Base-by-base conservation (phyloP, 2,888 invertebrate species). In the Microlaimidae sp. region DNA sequence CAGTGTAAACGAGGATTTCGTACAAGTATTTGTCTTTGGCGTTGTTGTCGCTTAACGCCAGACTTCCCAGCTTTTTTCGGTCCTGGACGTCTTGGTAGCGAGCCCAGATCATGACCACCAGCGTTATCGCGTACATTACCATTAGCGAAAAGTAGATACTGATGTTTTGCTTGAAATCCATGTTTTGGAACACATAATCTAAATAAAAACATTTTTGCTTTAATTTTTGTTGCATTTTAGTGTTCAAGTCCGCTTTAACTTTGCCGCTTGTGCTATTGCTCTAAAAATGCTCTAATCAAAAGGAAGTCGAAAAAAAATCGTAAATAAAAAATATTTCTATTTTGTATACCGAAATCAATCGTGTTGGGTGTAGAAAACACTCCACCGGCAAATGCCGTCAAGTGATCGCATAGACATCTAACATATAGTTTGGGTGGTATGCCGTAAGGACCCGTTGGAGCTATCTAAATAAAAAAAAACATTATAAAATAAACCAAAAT, bases 61-160 rank as follows among this genome's bases (percentile, higher is more conserved):
- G 54, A 1, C 63, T 64, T 4, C 67, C 69, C 26, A 67, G 56
- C 69, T 70, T 26, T 21, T 29, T 4, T 3, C 10, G 17, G 29
- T 52, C 45, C 21, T 25, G 4, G n/a, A 52, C 71, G 61, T 76
- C 76, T 54, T 69, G 63, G n/a, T 63, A 61, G 28, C 73, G 58
- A 1, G 74, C 73, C 71, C 71, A 74, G 40, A 75, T 66, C 26
- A 71, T 63, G 21, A 70, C 59, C 0, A 71, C 2, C 10, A 74
- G 59, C 61, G 70, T 75, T 25, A 71, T 32, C 3, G 67, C 59
- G 5, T 63, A 58, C 2, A 70, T 66, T 19, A 72, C 60, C 24
- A 75, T 73, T 53, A 73, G 62, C 0, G 74, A 73, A 32, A 70
- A 59, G 63, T 75, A 76, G 38, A 76, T 67, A 2, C 73, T 73